These are phyloP conservation scores for Leptobrachium leishanense DNA, from an alignment of 2,113 vertebrate species.

Conservation along the genomic window DNA sequence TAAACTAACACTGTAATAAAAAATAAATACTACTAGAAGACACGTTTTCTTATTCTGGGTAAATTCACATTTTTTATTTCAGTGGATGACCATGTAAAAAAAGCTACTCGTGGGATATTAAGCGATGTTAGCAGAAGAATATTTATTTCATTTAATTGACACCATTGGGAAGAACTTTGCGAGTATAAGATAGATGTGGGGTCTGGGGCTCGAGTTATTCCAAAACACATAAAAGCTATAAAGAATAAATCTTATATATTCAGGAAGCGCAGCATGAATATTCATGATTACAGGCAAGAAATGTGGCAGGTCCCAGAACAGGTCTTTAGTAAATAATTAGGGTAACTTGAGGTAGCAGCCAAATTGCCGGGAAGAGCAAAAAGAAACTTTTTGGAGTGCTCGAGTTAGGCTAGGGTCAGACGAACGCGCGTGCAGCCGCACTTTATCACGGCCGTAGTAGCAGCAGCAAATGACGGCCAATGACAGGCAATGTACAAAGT, in stretches of 20 bases:
- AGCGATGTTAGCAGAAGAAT: neutral
- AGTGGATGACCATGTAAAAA: neutral
- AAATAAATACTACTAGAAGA: neutral
- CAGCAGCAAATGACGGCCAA: too few species aligned
- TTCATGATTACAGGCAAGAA: neutral
- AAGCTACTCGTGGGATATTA: neutral
- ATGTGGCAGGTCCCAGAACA: neutral
- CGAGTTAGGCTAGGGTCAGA: too few species aligned
- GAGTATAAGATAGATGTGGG: neutral
- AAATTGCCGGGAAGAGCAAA: too few species aligned
- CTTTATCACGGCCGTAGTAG: too few species aligned
- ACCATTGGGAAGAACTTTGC: neutral
- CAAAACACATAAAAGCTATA: neutral
- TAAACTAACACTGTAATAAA: too few species aligned
- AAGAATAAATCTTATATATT: neutral
- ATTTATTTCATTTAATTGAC: neutral
- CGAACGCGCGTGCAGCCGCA: too few species aligned
- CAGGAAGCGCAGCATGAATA: neutral
- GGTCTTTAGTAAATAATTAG: neutral
- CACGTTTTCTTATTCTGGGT: neutral
- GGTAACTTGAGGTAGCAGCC: neutral
- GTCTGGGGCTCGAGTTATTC: neutral
- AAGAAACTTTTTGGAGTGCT: too few species aligned
- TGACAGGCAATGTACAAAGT: too few species aligned
- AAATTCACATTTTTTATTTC: neutral